Conservation (phyloP, 2,113 vertebrate species). For the Halcyon malimbica region DNA sequence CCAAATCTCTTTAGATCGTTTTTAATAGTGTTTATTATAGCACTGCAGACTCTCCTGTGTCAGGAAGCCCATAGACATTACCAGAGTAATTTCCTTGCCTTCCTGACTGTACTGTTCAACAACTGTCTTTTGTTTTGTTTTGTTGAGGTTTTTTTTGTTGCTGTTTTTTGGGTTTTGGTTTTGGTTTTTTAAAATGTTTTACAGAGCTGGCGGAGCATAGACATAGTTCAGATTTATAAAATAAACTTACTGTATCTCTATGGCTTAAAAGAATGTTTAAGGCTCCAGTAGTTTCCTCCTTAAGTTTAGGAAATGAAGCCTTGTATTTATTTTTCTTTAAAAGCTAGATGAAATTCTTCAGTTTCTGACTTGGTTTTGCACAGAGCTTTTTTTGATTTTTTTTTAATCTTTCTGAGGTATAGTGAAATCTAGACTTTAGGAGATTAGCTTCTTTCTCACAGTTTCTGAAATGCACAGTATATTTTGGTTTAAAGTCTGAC, state of each 20-base stretch:
- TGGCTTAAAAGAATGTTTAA: constrained; percentile 11
- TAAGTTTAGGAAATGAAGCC: not conserved
- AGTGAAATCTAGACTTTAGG: constrained; percentile 9
- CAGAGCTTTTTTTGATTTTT: not conserved
- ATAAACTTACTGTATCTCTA: constrained; percentile 16
- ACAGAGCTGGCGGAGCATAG: not conserved
- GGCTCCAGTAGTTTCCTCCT: not conserved
- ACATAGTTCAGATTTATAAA: not conserved
- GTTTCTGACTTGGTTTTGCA: constrained; percentile 17
- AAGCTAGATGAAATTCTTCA: not conserved
- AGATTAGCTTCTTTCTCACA: not conserved
- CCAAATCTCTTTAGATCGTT: not conserved
- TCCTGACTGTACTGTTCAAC: not conserved
- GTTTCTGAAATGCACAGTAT: not conserved
- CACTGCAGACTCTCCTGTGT: not conserved
- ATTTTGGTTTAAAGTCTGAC: constrained; percentile 31
- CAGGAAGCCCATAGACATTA: not conserved
- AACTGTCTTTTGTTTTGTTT: not conserved
- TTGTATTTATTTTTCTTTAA: not conserved
- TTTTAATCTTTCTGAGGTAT: not conserved
- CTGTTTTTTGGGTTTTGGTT: not conserved
- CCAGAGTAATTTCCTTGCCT: not conserved
- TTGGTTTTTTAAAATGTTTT: not conserved
- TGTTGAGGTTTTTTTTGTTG: not conserved
- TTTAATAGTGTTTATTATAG: not conserved